Evolutionary conservation across 2,888 invertebrate genomes (phyloP), one percentile per base, ranked within the genome.

Genomic region (Acanthoscelides obtectus): DNA sequence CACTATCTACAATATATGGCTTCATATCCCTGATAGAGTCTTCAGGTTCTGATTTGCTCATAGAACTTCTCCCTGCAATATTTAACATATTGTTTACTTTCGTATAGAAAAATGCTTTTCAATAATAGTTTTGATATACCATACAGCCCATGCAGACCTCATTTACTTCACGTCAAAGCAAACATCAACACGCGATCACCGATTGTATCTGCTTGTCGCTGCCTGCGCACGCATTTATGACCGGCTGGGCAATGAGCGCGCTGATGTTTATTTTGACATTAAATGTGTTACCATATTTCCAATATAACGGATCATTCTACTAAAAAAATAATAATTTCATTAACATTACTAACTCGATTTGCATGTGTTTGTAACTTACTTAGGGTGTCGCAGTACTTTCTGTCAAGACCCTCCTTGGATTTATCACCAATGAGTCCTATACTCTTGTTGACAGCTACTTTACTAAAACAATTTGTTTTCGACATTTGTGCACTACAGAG

Each of bases 401-500:
- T 76, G 67, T 79, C 77, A 71, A 75, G 74, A 72, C 74, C 74
- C 75, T 74, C 74, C 67, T 79, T 80, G 70, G 78, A 80, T 64
- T 72, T 73, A 74, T 80, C 80, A 74, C 78, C 83, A 66, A 85
- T 77, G 69, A 86, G 78, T 65, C 85, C 86, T 71, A 85, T 84
- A 76, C 83, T 84, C 80, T 85, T 86, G 75, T 86, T 86, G 22
- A 86, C 84, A 63, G 86, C 86, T 75, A 86, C 81, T 76, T 83
- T 81, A 2, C 85, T 84, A 72, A 86, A 78, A 77, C 85, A 85
- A 76, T 82, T 82, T 69, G 84, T 83, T 79, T 85, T 86, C 72
- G 86, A 84, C 76, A 86, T 78, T 78, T 86, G 86, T 65, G 86
- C 84, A 75, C 86, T 86, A 80, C 86, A 86, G 77, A 86, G 77